A percentile compares a stretch with the other conserved stretches of the same genome.
These are phyloP conservation scores for Microcebus ravelobensis DNA, from an alignment of 2,113 vertebrate genomes.

Conservation along the genomic window DNA sequence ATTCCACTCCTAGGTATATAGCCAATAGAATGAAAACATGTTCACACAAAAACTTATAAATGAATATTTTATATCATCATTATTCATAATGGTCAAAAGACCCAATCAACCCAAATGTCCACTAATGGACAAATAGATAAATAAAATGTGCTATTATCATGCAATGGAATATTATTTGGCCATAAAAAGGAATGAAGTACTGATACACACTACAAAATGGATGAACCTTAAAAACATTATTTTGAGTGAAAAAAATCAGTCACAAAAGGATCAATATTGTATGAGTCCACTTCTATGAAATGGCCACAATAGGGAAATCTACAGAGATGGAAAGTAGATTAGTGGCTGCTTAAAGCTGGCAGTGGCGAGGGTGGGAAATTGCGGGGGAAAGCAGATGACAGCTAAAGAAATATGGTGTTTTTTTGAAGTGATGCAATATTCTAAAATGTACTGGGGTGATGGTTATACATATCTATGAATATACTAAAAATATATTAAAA, in stretches of 20 bases:
- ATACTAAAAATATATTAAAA: neutral
- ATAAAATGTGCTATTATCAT: neutral
- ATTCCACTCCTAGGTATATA: neutral
- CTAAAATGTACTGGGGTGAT: neutral
- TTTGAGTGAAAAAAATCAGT: conserved; percentile 34
- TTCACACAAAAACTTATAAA: neutral
- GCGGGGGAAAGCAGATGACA: neutral
- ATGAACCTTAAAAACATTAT: conserved; percentile 21
- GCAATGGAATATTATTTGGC: neutral
- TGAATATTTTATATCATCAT: conserved; percentile 19
- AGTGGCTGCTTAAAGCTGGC: neutral
- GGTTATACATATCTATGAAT: neutral
- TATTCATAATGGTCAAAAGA: conserved; percentile 29
- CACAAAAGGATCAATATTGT: conserved; percentile 27
- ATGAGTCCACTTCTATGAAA: conserved; percentile 30
- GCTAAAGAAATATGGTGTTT: neutral
- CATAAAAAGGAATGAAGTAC: conserved; percentile 43
- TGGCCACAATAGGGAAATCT: conserved; percentile 47
- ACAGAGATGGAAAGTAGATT: neutral
- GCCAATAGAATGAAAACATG: neutral
- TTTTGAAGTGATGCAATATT: conserved; percentile 16
- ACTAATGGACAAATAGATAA: neutral
- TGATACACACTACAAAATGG: neutral
- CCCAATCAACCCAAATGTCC: neutral
- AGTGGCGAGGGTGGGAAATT: neutral